phyloP scores from a whole-genome alignment of 2,113 vertebrate genomes.

The Leuciscus idus region DNA sequence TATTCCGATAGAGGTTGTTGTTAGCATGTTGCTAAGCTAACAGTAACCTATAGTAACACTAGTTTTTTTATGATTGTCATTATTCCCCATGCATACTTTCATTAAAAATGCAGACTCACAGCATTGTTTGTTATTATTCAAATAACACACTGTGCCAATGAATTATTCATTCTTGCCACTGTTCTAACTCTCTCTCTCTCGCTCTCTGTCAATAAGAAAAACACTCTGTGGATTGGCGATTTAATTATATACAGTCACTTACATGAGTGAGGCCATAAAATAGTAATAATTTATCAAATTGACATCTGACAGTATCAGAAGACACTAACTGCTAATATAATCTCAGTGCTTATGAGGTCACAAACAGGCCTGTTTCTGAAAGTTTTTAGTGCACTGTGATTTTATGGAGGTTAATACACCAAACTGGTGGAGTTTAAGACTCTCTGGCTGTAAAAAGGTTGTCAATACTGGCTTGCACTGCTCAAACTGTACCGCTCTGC shows the following conservation, averaged over 20 bases:
- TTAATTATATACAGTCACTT: constrained; percentile 14
- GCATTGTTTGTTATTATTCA: constrained; percentile 7
- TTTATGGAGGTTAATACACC: neutral
- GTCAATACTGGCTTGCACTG: neutral
- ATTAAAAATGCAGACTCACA: constrained; percentile 1
- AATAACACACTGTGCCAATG: constrained; percentile 21
- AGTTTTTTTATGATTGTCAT: neutral
- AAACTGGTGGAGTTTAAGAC: neutral
- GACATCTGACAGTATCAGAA: constrained; percentile 5
- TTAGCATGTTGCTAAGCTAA: neutral
- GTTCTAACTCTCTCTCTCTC: neutral
- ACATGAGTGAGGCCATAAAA: constrained; percentile 8
- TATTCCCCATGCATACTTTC: neutral
- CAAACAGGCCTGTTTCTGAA: neutral
- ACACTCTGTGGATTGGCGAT: neutral
- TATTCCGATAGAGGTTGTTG: neutral
- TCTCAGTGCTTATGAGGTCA: neutral
- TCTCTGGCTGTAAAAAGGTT: neutral
- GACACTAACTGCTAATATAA: neutral
- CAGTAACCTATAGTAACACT: neutral
- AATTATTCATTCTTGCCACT: constrained; percentile 24
- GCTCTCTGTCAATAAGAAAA: neutral
- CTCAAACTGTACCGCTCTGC: neutral
- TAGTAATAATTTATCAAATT: constrained; percentile 3
- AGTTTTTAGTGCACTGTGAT: neutral